A percentile compares a stretch with the other conserved stretches of the same genome.
These are phyloP conservation scores for Desoria tigrina DNA, from an alignment of 2,888 invertebrate species.

Conservation along the genomic window DNA sequence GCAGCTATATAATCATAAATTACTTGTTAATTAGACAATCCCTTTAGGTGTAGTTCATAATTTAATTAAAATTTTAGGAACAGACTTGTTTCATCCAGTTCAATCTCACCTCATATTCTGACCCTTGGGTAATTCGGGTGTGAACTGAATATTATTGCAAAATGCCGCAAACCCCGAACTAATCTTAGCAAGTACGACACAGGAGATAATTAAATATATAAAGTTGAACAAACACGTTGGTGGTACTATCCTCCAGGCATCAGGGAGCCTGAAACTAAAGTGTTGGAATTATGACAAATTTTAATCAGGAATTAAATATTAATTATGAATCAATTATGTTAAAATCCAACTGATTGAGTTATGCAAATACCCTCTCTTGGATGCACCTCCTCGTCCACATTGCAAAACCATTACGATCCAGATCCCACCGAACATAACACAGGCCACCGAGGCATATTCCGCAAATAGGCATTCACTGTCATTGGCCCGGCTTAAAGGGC, in stretches of 20 bases:
- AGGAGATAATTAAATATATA: slow-evolving; percentile 36
- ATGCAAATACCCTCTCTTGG: slow-evolving; percentile 8
- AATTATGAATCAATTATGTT: background rate
- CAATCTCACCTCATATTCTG: background rate
- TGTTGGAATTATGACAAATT: slow-evolving; percentile 8
- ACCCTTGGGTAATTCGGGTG: background rate
- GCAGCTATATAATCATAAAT: slow-evolving; percentile 24
- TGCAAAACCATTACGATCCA: slow-evolving; percentile 32
- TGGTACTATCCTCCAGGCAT: slow-evolving; percentile 46
- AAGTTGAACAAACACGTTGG: slow-evolving; percentile 37
- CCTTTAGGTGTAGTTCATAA: too few species aligned
- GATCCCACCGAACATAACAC: slow-evolving; percentile 30
- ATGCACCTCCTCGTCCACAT: slow-evolving; percentile 33
- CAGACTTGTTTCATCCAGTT: background rate
- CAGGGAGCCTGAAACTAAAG: slow-evolving; percentile 34
- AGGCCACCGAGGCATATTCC: slow-evolving; percentile 32
- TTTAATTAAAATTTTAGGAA: background rate
- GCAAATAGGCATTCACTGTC: slow-evolving; percentile 23
- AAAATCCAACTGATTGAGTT: background rate
- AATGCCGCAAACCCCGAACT: slow-evolving; percentile 37
- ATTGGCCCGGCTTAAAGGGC: slow-evolving; percentile 17
- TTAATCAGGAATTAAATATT: background rate
- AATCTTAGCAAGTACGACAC: slow-evolving; percentile 34
- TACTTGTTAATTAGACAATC: background rate
- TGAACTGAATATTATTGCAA: slow-evolving; percentile 27